phyloP scores from a whole-genome alignment of 2,797 vertebrate species.

The Alectoris magna region DNA sequence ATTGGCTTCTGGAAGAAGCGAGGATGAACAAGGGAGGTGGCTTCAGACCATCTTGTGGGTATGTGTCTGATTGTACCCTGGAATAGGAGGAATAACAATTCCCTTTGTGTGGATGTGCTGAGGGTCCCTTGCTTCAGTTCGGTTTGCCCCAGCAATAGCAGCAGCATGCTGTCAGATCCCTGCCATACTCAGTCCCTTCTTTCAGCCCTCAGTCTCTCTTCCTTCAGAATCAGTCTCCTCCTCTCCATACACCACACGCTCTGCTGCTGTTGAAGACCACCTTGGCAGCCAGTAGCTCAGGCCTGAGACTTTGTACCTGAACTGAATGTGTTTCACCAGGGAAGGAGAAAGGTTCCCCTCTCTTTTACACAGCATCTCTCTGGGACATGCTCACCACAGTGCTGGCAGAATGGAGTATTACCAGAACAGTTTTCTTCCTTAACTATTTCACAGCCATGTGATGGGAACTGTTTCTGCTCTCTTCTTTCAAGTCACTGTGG shows the following conservation, averaged over 20 bases:
- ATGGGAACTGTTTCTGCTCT: background rate
- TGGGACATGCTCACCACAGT: background rate
- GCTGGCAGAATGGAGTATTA: background rate
- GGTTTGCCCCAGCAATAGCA: background rate
- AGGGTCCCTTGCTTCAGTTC: background rate
- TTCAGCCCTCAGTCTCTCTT: background rate
- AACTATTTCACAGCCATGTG: background rate
- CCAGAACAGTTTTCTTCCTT: background rate
- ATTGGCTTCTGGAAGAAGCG: slow-evolving; percentile 53
- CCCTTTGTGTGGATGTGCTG: background rate
- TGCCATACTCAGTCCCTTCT: rapidly evolving
- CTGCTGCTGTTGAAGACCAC: background rate
- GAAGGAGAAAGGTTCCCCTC: background rate
- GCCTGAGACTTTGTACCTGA: background rate
- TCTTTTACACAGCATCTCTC: background rate
- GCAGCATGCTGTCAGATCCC: background rate
- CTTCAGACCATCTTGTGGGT: background rate
- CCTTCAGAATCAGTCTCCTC: background rate
- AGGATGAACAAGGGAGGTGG: background rate
- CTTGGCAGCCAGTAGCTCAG: background rate
- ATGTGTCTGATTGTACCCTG: background rate
- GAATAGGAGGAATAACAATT: background rate
- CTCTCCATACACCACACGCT: background rate
- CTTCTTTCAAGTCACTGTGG: background rate
- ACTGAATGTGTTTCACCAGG: background rate